Base-by-base conservation (phyloP, 2,113 vertebrate genomes). In the Melanerpes aurifrons region DNA sequence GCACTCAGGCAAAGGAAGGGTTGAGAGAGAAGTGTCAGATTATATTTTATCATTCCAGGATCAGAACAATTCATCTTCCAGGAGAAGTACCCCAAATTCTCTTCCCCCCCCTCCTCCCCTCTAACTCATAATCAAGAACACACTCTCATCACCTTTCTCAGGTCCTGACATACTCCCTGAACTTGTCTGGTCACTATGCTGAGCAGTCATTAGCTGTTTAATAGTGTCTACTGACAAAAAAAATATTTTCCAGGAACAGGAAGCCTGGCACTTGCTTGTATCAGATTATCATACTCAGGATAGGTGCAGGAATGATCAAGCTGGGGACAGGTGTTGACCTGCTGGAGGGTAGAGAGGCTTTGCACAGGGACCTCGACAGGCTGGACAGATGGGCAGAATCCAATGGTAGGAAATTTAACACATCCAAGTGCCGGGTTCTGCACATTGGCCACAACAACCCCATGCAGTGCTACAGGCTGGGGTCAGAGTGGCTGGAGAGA, bases 61-160 rank as follows among this genome's bases (percentile, higher is more conserved):
- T 25, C 24, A 53, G 16, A 14, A 53, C 15, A 18, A 62, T 76
- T 79, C 37, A 1, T 48, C 68, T 87, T 87, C 53, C 9, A 37
- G 63, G 29, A 66, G 6, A 9, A 61, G 12, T 37, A 67, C 6
- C 7, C 29, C 17, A 80, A 72, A 67, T 54, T 80, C 50, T 82
- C 12, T 53, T 25, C 12, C 22, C 4, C 10, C 12, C 18, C 5
- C n/a, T 3, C 1, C 28, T 5, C 28, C 5, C 7, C 2, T 3
- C 12, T 17, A 73, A 73, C 19, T 77, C 47, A 43, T 22, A 54
- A 66, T 31, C 40, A 76, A 90, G 32, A 72, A 25, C 17, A 29
- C 3, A 14, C 13, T 63, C 47, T 81, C n/a, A 61, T 40, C n/a
- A 70, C 9, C 25, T 12, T 1, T 10, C 40, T 40, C 10, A 58